These are phyloP conservation scores for Phanerotoma sp. DNA, from an alignment of 2,888 invertebrate species.

Conservation along the genomic window DNA sequence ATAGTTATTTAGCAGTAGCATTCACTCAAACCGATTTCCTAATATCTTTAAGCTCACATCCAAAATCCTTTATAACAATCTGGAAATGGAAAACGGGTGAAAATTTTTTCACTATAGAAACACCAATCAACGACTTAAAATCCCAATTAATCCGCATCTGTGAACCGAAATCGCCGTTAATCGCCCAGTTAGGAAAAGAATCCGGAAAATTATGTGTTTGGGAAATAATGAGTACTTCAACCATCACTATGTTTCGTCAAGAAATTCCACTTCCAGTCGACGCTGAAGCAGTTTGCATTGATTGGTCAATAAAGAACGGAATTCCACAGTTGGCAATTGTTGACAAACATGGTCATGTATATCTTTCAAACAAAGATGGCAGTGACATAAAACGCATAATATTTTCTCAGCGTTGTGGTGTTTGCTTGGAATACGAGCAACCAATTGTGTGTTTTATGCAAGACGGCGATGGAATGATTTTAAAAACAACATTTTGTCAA, in stretches of 20 bases:
- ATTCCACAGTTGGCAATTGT: slow-evolving; percentile 42
- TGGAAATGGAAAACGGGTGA: slow-evolving; percentile 71
- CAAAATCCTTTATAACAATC: slow-evolving; percentile 60
- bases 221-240: slow-evolving; percentile 38
- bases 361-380: slow-evolving; percentile 41
- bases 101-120: slow-evolving; percentile 56
- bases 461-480: slow-evolving; percentile 43
- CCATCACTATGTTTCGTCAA: slow-evolving; percentile 32
- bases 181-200: slow-evolving; percentile 44
- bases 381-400: slow-evolving; percentile 40
- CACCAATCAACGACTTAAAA: slow-evolving; percentile 39
- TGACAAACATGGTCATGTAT: slow-evolving; percentile 44
- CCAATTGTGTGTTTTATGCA: slow-evolving; percentile 46
- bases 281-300: slow-evolving; percentile 33
- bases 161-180: slow-evolving; percentile 32
- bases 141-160: slow-evolving; percentile 40
- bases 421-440: slow-evolving; percentile 39
- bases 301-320: slow-evolving; percentile 41
- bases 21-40: slow-evolving; percentile 42
- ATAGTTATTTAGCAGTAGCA: slow-evolving; percentile 42
- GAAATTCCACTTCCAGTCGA: slow-evolving; percentile 40
- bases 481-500: slow-evolving; percentile 50
- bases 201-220: slow-evolving; percentile 44
- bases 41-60: slow-evolving; percentile 41
- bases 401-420: slow-evolving; percentile 38